phyloP scores from a whole-genome alignment of 2,113 vertebrate genomes.

The Hippocampus mohnikei region DNA sequence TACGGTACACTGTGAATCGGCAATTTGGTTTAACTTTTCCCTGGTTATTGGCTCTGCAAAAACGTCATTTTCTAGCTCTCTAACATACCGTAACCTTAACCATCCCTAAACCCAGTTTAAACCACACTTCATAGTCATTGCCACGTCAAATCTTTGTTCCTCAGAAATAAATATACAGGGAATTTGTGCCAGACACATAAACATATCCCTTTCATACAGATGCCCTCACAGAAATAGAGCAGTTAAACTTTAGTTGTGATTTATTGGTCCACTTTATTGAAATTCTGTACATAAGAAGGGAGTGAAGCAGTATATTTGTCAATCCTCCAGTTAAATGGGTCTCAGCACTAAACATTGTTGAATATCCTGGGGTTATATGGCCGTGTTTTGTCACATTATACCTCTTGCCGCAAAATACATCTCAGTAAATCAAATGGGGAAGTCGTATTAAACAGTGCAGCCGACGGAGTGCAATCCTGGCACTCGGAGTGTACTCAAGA shows the following conservation, averaged over 20 bases:
- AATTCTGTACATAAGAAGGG: constrained; percentile 59
- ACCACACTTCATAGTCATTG: neutral
- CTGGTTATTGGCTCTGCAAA: neutral
- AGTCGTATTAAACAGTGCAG: constrained; percentile 87
- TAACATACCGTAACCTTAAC: neutral
- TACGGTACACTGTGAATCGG: neutral
- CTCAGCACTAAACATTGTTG: constrained; percentile 59
- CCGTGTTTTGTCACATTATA: constrained; percentile 90
- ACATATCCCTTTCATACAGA: constrained; percentile 7
- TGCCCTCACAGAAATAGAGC: constrained; percentile 19
- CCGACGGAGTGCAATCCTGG: constrained; percentile 86
- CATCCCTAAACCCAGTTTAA: neutral
- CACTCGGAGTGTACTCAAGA: constrained; percentile 75
- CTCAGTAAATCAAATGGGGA: constrained; percentile 84
- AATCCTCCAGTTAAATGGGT: constrained; percentile 59
- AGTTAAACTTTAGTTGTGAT: constrained; percentile 54
- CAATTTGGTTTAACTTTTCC: neutral
- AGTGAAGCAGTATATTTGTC: constrained; percentile 63
- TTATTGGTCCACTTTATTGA: constrained; percentile 62
- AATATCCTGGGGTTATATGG: constrained; percentile 83
- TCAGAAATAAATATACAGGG: constrained; percentile 2
- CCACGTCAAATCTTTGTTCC: neutral
- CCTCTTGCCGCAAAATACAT: constrained; percentile 89
- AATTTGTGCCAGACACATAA: constrained; percentile 5
- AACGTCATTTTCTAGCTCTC: neutral